Evolutionary conservation across 2,888 invertebrate species (phyloP).

Genomic region (Balanococcus diminutus): DNA sequence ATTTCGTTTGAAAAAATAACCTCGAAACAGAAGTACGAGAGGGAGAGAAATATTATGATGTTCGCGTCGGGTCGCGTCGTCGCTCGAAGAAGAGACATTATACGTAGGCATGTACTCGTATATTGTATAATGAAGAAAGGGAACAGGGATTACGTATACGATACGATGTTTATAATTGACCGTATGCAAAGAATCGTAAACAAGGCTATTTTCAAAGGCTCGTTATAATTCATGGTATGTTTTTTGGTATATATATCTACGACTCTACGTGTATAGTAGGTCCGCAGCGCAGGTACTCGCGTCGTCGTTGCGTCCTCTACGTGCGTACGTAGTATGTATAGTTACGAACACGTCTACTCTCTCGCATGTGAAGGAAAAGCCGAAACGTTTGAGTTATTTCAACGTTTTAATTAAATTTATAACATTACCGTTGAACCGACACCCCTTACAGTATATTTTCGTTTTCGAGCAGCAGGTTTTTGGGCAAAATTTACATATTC

Average conservation of each 20-base stretch:
- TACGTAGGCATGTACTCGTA: too few relatives aligned
- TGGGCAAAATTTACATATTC: slow-evolving; percentile 26
- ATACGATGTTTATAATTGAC: slow-evolving; percentile 28
- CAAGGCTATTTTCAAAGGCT: slow-evolving; percentile 31
- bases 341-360: not conserved
- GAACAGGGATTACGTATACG: not conserved
- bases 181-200: slow-evolving; percentile 34
- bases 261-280: too few relatives aligned
- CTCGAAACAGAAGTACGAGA: too few relatives aligned
- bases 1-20: too few relatives aligned
- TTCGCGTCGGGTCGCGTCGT: too few relatives aligned
- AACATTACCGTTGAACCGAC: slow-evolving; percentile 35
- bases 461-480: slow-evolving; percentile 26
- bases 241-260: too few relatives aligned
- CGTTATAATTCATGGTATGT: slow-evolving; percentile 35
- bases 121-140: too few relatives aligned
- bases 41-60: too few relatives aligned
- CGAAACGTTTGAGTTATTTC: slow-evolving; percentile 39
- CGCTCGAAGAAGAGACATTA: too few relatives aligned
- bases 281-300: too few relatives aligned
- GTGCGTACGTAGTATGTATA: too few relatives aligned
- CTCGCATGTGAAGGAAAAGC: not conserved
- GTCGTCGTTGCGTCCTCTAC: too few relatives aligned
- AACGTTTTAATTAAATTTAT: slow-evolving; percentile 43
- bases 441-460: slow-evolving; percentile 11